These are phyloP conservation scores for Physella acuta DNA, from an alignment of 1,140 invertebrate species.

Conservation along the genomic window DNA sequence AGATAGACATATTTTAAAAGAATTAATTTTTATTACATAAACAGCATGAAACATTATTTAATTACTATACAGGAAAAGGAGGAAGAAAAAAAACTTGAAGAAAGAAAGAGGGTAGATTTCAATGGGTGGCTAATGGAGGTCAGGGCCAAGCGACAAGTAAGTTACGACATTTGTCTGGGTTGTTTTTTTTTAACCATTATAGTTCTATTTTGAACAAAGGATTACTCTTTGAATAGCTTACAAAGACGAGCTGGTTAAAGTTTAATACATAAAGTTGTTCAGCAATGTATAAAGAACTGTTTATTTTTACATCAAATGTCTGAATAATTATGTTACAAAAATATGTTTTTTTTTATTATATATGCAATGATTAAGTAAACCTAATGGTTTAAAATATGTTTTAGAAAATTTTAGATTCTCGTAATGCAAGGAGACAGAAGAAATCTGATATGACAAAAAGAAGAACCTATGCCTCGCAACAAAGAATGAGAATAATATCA, in stretches of 20 bases:
- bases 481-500: constrained; percentile 90
- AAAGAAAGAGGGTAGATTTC: constrained; percentile 64
- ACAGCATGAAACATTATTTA: no score
- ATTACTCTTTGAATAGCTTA: no score
- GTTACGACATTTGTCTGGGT: no score
- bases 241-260: no score
- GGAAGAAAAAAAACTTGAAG: constrained; percentile 52
- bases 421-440: constrained; percentile 73
- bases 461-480: constrained; percentile 84
- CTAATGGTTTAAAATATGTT: no score
- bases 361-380: constrained; percentile 3
- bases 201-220: no score
- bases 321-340: neutral
- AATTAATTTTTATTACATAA: no score
- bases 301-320: no score
- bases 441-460: constrained; percentile 85
- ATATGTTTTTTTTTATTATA: constrained; percentile 2
- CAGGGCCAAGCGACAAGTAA: constrained; percentile 66
- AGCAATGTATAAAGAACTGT: no score
- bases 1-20: no score
- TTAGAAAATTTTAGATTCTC: constrained; percentile 67
- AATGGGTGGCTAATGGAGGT: constrained; percentile 72
- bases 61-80: constrained; percentile 62
- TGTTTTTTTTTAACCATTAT: no score
- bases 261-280: no score